phyloP scores from a whole-genome alignment of 2,113 vertebrate genomes.

The Ictalurus punctatus region DNA sequence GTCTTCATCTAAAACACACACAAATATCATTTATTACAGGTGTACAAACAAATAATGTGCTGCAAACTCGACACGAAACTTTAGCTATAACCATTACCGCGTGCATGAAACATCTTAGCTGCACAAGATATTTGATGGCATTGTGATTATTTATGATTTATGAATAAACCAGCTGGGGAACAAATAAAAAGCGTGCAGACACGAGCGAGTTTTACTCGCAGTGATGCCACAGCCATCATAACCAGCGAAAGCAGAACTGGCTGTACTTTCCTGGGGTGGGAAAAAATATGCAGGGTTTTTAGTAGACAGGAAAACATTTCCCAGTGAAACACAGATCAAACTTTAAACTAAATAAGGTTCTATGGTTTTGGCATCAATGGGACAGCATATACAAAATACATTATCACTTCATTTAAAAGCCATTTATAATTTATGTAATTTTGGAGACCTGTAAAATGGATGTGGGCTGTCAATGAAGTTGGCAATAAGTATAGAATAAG shows the following conservation, averaged over 20 bases:
- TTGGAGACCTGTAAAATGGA: not conserved
- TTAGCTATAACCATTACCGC: not conserved
- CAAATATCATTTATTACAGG: not conserved
- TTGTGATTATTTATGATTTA: not conserved
- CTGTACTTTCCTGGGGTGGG: not conserved
- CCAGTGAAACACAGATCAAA: not conserved
- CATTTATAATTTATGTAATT: not conserved
- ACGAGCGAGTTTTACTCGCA: not conserved
- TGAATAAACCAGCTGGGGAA: not conserved
- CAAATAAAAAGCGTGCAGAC: not conserved
- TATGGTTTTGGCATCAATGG: not conserved
- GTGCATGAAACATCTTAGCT: not conserved
- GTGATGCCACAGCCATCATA: not conserved
- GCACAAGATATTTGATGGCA: not conserved
- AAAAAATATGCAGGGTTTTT: not conserved
- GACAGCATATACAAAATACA: too few relatives aligned
- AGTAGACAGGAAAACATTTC: not conserved
- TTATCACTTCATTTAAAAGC: not conserved
- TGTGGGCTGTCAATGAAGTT: not conserved
- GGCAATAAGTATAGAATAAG: not conserved
- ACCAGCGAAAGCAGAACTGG: not conserved
- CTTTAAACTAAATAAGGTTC: not conserved
- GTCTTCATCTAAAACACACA: slow-evolving; percentile 75
- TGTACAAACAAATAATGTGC: not conserved
- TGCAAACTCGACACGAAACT: not conserved